phyloP scores from a whole-genome alignment of 2,888 invertebrate species.

The Beris morrisii region DNA sequence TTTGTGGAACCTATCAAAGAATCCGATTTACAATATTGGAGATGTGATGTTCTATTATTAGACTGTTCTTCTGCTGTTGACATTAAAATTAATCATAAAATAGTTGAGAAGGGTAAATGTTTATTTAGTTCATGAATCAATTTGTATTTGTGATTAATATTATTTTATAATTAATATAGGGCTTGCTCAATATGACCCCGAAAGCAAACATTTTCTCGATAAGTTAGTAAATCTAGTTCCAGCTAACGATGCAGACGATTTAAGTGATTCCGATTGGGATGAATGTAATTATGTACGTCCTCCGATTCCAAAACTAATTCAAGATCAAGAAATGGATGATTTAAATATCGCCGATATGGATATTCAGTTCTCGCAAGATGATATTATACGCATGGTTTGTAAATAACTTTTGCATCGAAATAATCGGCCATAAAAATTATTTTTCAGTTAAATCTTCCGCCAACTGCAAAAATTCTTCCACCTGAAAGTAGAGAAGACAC shows the following conservation, averaged over 20 bases:
- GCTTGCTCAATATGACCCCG: slow-evolving; percentile 32
- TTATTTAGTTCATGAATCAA: too few species aligned
- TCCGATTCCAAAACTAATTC: neutral
- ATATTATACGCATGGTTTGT: slow-evolving; percentile 29
- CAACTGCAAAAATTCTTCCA: slow-evolving; percentile 32
- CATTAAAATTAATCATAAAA: slow-evolving; percentile 32
- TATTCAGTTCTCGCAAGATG: slow-evolving; percentile 32
- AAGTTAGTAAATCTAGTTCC: neutral
- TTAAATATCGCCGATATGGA: slow-evolving; percentile 23
- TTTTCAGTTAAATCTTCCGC: slow-evolving; percentile 34
- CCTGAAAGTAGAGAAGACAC: neutral
- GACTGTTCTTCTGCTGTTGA: slow-evolving; percentile 31
- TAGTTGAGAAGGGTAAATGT: slow-evolving; percentile 35
- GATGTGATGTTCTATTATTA: slow-evolving; percentile 33
- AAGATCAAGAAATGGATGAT: neutral
- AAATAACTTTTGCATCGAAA: neutral
- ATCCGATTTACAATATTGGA: slow-evolving; percentile 30
- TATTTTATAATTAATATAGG: slow-evolving; percentile 28
- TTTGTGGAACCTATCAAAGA: slow-evolving; percentile 3
- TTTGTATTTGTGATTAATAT: neutral
- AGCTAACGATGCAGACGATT: neutral
- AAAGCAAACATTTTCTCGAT: slow-evolving; percentile 34
- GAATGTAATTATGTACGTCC: slow-evolving; percentile 26
- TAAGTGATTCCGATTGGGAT: slow-evolving; percentile 34
- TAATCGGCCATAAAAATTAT: neutral